phyloP scores from a whole-genome alignment of 2,797 vertebrate species.

The Chelonia mydas region DNA sequence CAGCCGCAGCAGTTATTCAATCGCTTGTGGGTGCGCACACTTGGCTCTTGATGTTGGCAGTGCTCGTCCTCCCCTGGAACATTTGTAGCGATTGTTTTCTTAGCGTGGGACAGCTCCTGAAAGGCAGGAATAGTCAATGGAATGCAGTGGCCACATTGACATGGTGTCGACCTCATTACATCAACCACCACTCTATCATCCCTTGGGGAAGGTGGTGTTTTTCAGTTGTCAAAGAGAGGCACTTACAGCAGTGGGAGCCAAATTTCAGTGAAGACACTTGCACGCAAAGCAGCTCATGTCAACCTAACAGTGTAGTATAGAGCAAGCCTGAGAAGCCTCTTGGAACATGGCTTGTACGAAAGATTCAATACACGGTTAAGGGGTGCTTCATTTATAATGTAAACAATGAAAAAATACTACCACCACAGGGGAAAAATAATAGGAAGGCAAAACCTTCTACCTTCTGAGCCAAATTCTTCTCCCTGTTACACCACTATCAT shows the following conservation, averaged over 20 bases:
- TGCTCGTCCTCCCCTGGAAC: not conserved
- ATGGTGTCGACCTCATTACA: not conserved
- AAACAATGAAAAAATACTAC: not conserved
- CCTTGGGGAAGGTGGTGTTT: no score
- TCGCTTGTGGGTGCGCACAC: not conserved
- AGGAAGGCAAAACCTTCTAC: not conserved
- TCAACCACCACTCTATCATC: no score
- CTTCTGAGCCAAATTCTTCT: not conserved
- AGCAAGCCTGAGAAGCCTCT: not conserved
- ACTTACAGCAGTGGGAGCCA: no score
- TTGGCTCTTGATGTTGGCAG: not conserved
- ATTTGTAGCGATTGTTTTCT: not conserved
- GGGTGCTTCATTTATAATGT: not conserved
- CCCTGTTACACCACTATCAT: not conserved
- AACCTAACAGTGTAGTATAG: not conserved
- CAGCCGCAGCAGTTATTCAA: not conserved
- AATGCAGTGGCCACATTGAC: not conserved
- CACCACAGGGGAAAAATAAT: not conserved
- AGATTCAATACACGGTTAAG: not conserved
- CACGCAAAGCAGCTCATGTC: not conserved
- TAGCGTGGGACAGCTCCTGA: not conserved
- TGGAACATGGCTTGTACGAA: not conserved
- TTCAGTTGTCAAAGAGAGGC: no score
- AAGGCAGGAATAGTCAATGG: not conserved
- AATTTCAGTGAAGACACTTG: not conserved